These are phyloP conservation scores for Chironomus tentans DNA, from an alignment of 2,888 invertebrate species.

Conservation along the genomic window DNA sequence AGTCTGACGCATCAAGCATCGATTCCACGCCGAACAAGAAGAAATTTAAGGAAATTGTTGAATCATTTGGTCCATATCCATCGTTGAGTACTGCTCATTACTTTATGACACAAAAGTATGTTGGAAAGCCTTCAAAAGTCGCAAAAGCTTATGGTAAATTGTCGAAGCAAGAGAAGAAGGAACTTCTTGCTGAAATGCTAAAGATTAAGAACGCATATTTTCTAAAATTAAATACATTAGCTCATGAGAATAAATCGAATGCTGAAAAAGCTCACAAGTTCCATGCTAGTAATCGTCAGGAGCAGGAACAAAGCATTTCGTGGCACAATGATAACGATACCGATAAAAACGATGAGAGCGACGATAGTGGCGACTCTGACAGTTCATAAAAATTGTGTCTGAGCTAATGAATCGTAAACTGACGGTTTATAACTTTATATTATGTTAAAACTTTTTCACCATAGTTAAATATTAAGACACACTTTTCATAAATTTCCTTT, in stretches of 20 bases:
- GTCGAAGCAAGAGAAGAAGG: neutral
- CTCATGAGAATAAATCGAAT: neutral
- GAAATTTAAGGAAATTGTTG: neutral
- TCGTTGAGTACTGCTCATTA: constrained; percentile 2
- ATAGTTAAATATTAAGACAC: no score
- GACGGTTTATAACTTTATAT: no score
- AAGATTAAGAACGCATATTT: neutral
- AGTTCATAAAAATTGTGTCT: neutral
- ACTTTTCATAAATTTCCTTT: no score
- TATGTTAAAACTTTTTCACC: no score
- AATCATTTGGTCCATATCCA: neutral
- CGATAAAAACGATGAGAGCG: neutral
- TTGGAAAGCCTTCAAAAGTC: neutral
- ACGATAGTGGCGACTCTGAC: no score
- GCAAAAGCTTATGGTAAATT: neutral
- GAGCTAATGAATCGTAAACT: no score
- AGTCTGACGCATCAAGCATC: neutral
- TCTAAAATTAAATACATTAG: neutral
- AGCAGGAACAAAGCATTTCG: neutral
- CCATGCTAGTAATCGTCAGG: neutral
- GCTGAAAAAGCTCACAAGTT: neutral
- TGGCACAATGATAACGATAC: neutral
- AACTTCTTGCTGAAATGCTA: neutral
- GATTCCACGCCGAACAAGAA: neutral
- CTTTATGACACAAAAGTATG: neutral